These are phyloP conservation scores for Drosophila paucipuncta DNA, from an alignment of 2,888 invertebrate genomes.

Conservation along the genomic window DNA sequence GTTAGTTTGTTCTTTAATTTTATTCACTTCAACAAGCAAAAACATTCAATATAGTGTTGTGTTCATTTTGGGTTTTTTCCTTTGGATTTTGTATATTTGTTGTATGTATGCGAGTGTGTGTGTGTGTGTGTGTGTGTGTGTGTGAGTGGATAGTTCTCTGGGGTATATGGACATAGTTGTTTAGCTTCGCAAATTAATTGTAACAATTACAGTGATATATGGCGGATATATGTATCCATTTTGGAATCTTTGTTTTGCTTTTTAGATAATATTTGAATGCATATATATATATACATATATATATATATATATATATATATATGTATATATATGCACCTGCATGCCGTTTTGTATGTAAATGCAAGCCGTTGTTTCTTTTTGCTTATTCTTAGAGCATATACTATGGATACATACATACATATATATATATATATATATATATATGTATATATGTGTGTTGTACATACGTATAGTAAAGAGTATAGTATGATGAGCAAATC, in stretches of 20 bases:
- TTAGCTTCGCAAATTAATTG: constrained; percentile 75
- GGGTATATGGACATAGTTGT: constrained; percentile 60
- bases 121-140: constrained; percentile 22
- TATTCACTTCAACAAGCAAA: constrained; percentile 80
- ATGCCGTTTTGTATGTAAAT: constrained; percentile 44
- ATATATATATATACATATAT: constrained; percentile 17
- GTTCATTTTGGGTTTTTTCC: constrained; percentile 25
- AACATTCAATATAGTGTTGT: constrained; percentile 81
- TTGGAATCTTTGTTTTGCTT: constrained; percentile 36
- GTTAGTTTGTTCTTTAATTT: constrained; percentile 64
- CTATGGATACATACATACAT: constrained; percentile 32
- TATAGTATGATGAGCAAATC: constrained; percentile 64
- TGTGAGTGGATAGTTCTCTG: constrained; percentile 36
- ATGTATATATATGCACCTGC: constrained; percentile 18
- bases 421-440: constrained; percentile 24
- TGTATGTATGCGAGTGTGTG: constrained; percentile 22
- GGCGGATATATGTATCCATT: constrained; percentile 34
- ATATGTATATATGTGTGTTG: constrained; percentile 28
- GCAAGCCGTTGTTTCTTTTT: constrained; percentile 43
- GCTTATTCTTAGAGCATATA: constrained; percentile 38
- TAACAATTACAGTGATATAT: constrained; percentile 72
- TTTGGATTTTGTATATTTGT: constrained; percentile 31
- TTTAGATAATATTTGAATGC: constrained; percentile 34
- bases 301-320: neutral
- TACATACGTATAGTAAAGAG: constrained; percentile 24